phyloP scores from a whole-genome alignment of 2,888 invertebrate genomes.

The Argyresthia goedartella region DNA sequence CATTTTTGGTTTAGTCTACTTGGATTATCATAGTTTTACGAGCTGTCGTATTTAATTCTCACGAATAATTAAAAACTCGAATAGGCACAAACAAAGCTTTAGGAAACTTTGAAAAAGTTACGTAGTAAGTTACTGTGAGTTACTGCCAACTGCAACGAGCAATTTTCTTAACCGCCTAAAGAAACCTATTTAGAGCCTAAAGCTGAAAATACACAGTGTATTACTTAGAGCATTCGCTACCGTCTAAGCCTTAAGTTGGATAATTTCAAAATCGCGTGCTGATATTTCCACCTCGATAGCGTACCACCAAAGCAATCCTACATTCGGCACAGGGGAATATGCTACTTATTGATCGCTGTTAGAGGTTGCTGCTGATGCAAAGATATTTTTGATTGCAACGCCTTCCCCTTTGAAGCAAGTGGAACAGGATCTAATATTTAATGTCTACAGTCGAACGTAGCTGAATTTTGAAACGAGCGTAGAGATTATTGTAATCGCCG shows the following conservation, averaged over 20 bases:
- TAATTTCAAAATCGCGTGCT: slow-evolving; percentile 43
- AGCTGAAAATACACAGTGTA: background rate
- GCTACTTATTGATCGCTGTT: background rate
- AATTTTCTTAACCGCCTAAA: too few relatives aligned
- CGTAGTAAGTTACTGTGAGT: too few relatives aligned
- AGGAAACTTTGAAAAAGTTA: too few relatives aligned
- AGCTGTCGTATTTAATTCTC: too few relatives aligned
- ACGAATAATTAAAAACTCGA: too few relatives aligned
- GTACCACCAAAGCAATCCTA: background rate
- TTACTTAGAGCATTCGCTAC: background rate
- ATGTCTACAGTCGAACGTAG: background rate
- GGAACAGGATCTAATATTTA: background rate
- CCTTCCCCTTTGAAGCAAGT: background rate
- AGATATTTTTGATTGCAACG: background rate
- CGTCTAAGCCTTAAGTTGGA: slow-evolving; percentile 11
- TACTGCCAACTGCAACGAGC: too few relatives aligned
- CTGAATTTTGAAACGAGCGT: too few relatives aligned
- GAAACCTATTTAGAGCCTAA: background rate
- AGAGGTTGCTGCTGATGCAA: background rate
- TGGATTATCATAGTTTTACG: too few relatives aligned
- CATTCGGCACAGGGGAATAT: background rate
- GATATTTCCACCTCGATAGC: slow-evolving; percentile 4
- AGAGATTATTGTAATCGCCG: too few relatives aligned
- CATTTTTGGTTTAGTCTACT: too few relatives aligned
- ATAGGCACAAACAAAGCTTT: too few relatives aligned